Evolutionary conservation across 64 coral and sea anemone species (phyloP), one percentile per base, ranked within the genome.

Genomic region (Stylophora pistillata): DNA sequence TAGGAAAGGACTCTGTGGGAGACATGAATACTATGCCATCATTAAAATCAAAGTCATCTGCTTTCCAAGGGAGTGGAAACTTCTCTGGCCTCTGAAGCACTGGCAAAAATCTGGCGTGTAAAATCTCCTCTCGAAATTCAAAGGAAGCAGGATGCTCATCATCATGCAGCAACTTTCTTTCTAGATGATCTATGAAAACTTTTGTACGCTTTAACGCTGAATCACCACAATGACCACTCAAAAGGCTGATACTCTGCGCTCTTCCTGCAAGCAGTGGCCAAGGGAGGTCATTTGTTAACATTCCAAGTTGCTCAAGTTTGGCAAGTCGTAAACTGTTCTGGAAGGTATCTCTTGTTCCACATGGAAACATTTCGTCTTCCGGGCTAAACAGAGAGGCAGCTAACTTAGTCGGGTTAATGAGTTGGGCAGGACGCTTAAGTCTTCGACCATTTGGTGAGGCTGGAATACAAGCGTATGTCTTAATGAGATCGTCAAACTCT

Each of bases 61-160:
- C 81, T 81, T 95, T 94, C 96, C 96, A 98, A 20, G 73, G 62
- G 26, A 92, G 81, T 15, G 96, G 96, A 25, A 87, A 94, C 14
- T 41, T 23, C 57, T 81, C 13, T 27, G 96, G 96, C 74, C 90
- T 98, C 59, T 56, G 55, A 57, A 95, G 76, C 17, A 92, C 64
- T 20, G 96, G 96, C 0, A 98, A 81, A 75, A 98, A 92, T 37
- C 41, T 30, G 12, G 86, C 78, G 81, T 81, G 27, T 54, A 58
- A 74, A 58, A 98, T 14, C 16, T 56, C 57, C 56, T 25, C 25
- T 18, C 65, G 17, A 53, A 71, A 10, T 59, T 30, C 72, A 74
- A 66, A 5, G 11, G n/a, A 0, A 64, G 17, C 17, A 30, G 68
- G 29, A 28, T 12, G 2, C 5, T 78, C 18, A 33, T 41, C 17